phyloP scores from a whole-genome alignment of 2,888 invertebrate species.

The Taphrorychus bicolor region DNA sequence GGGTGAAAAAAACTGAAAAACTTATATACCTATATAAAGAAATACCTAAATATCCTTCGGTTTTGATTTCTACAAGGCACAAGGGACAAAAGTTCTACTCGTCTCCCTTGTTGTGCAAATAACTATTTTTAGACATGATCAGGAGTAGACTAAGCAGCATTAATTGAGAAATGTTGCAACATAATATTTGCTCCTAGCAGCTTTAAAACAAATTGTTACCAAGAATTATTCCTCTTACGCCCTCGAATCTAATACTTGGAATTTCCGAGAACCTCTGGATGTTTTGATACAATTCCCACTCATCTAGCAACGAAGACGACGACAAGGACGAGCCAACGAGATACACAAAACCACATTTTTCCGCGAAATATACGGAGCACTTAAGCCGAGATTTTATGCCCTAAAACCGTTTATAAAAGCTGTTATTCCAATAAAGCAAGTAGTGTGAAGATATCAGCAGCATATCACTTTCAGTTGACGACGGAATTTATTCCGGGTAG shows the following conservation, averaged over 20 bases:
- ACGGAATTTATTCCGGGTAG: constrained; percentile 46
- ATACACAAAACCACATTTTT: constrained; percentile 24
- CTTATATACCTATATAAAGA: no score
- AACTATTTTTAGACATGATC: no score
- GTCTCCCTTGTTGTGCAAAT: no score
- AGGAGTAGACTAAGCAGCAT: no score
- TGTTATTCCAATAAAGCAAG: constrained; percentile 36
- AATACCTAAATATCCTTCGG: no score
- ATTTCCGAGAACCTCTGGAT: not conserved
- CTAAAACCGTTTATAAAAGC: constrained; percentile 25
- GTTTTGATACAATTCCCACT: constrained; percentile 4
- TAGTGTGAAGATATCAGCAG: constrained; percentile 49
- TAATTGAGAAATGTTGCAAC: no score
- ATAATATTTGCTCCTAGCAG: not conserved
- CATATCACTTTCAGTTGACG: constrained; percentile 49
- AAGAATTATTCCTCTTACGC: not conserved
- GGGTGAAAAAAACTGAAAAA: no score
- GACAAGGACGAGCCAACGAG: not conserved
- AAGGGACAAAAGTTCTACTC: no score
- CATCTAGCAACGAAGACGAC: not conserved
- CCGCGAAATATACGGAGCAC: constrained; percentile 29
- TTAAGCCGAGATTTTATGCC: constrained; percentile 25
- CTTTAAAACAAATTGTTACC: not conserved
- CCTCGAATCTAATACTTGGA: not conserved
- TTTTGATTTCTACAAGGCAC: no score